Evolutionary conservation across 2,797 vertebrate genomes (phyloP).

Genomic region (Myotis pilosus): DNA sequence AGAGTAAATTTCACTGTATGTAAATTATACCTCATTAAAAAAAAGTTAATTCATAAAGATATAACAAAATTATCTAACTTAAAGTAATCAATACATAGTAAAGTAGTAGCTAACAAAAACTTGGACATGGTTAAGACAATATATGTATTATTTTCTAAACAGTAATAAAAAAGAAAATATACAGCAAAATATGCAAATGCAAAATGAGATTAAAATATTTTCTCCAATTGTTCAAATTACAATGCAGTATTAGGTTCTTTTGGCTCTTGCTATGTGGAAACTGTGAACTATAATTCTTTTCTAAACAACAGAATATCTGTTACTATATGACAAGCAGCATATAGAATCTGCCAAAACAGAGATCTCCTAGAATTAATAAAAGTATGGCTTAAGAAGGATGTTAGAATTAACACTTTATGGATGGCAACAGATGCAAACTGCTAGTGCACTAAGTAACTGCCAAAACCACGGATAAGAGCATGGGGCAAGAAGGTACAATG

Average conservation of each 20-base stretch:
- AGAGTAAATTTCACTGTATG: neutral
- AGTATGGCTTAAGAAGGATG: neutral
- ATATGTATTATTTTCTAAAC: neutral
- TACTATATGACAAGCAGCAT: constrained; percentile 37
- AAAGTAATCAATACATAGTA: neutral
- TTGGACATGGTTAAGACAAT: constrained; percentile 14
- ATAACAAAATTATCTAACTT: neutral
- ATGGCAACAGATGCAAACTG: neutral
- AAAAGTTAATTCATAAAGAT: constrained; percentile 42
- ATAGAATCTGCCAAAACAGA: constrained; percentile 54
- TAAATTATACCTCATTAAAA: constrained; percentile 11
- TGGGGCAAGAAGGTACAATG: neutral
- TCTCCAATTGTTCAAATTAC: constrained; percentile 31
- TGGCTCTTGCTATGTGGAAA: neutral
- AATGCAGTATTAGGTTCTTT: neutral
- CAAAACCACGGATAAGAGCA: neutral
- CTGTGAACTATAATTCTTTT: constrained; percentile 25
- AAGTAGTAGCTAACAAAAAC: constrained; percentile 39
- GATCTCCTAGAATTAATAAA: constrained; percentile 16
- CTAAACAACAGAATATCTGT: constrained; percentile 52
- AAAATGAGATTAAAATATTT: constrained; percentile 43
- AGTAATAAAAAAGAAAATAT: constrained; percentile 23
- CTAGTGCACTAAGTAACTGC: neutral
- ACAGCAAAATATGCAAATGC: constrained; percentile 28
- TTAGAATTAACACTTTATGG: neutral